Evolutionary conservation across 1,140 invertebrate species (phyloP).

Genomic region (Odontomachus brunneus): DNA sequence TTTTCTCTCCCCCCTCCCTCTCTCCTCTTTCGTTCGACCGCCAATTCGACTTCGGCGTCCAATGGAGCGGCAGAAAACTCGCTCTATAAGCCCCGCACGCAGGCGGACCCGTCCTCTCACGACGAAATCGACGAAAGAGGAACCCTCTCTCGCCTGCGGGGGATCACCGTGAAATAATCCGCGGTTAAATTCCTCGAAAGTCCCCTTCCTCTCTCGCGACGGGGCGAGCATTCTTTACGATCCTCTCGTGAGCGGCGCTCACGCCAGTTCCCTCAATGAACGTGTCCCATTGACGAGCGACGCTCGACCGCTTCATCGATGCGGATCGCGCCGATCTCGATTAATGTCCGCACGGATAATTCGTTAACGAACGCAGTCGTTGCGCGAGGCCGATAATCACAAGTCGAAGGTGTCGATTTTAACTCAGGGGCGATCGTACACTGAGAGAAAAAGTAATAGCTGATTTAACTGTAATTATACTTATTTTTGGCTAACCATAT

Average conservation of each 20-base stretch:
- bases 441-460: too few species aligned
- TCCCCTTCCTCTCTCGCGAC: conserved; percentile 1
- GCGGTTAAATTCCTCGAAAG: conserved; percentile 43
- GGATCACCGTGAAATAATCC: conserved; percentile 37
- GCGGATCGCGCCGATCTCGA: not conserved
- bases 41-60: conserved; percentile 70
- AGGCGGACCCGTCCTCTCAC: conserved; percentile 53
- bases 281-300: conserved; percentile 46
- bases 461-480: too few species aligned
- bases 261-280: conserved; percentile 44
- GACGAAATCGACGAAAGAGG: conserved; percentile 63
- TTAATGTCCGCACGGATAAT: not conserved
- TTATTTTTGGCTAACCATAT: too few species aligned
- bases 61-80: conserved; percentile 65
- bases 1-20: conserved; percentile 11
- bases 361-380: not conserved
- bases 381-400: too few species aligned
- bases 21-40: conserved; percentile 50
- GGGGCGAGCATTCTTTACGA: conserved; percentile 41
- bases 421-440: too few species aligned
- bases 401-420: not conserved
- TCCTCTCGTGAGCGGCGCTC: conserved; percentile 30
- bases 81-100: conserved; percentile 67
- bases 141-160: conserved; percentile 32
- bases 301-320: conserved; percentile 31